Evolutionary conservation across 2,888 invertebrate species (phyloP).

Genomic region (Eucriotettix oculatus): DNA sequence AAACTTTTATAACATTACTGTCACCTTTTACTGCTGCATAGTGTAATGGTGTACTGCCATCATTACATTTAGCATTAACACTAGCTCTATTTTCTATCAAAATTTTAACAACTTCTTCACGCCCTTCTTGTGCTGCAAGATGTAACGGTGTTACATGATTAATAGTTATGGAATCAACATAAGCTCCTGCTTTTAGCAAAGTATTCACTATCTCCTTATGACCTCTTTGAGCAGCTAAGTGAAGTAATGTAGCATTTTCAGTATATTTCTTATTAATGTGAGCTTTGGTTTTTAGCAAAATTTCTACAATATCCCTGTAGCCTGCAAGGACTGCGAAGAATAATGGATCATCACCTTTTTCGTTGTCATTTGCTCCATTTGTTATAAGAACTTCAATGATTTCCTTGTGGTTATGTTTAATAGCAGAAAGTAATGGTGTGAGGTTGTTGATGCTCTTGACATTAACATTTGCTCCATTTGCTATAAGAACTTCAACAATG

Average conservation of each 20-base stretch:
- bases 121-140: conserved; percentile 7
- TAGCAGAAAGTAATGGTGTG: not conserved
- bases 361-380: not conserved
- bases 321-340: too few species aligned
- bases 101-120: conserved; percentile 2
- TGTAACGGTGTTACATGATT: conserved; percentile 11
- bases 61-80: conserved; percentile 8
- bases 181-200: conserved; percentile 11
- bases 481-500: not conserved
- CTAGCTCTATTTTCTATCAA: conserved; percentile 9
- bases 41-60: conserved; percentile 10
- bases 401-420: not conserved
- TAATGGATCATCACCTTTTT: too few species aligned
- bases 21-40: not conserved
- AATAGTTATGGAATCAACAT: conserved; percentile 3
- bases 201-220: conserved; percentile 9
- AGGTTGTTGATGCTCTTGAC: not conserved
- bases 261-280: not conserved
- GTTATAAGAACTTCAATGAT: not conserved
- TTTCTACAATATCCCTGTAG: not conserved
- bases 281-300: not conserved
- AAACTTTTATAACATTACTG: not conserved
- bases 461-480: not conserved
- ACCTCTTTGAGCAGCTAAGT: conserved; percentile 8
- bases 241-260: conserved; percentile 5